Conservation (phyloP, 1,140 invertebrate species). For the Amphibalanus amphitrite region DNA sequence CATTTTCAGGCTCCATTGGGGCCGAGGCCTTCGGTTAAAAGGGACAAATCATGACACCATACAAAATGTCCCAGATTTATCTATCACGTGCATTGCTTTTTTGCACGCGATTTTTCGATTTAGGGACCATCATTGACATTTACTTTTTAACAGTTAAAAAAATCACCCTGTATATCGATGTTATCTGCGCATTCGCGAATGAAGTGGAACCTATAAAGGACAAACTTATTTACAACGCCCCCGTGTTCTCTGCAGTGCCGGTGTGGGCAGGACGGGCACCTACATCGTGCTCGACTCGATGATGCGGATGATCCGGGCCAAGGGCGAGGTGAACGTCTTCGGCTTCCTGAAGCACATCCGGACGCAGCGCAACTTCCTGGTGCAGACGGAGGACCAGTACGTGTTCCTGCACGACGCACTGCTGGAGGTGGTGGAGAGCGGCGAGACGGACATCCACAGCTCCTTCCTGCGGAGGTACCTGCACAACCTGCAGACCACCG, state of each 20-base stretch:
- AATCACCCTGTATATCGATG: too few relatives aligned
- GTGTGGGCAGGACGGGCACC: conserved; percentile 91
- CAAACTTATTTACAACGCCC: conserved; percentile 9
- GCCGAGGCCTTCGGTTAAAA: too few relatives aligned
- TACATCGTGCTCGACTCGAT: conserved; percentile 89
- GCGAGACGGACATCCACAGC: conserved; percentile 64
- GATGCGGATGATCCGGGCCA: conserved; percentile 74
- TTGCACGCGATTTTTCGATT: too few relatives aligned
- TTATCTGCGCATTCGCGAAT: too few relatives aligned
- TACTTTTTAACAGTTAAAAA: too few relatives aligned
- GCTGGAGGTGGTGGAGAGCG: conserved; percentile 79
- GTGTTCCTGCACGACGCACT: conserved; percentile 91
- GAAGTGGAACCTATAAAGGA: too few relatives aligned
- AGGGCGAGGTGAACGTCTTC: conserved; percentile 73
- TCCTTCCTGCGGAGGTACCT: conserved; percentile 43
- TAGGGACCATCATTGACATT: too few relatives aligned
- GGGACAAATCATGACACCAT: too few relatives aligned
- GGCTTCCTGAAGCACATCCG: conserved; percentile 86
- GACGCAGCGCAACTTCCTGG: conserved; percentile 36
- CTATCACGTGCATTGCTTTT: too few relatives aligned
- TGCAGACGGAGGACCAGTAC: conserved; percentile 83
- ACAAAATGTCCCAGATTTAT: too few relatives aligned
- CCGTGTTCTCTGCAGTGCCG: conserved; percentile 49
- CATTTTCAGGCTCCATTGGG: too few relatives aligned
- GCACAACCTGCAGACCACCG: conserved; percentile 35